Evolutionary conservation across 92 coral and sea anemone species (phyloP), one percentile per base, ranked within the genome.

Genomic region (Paragorgia papillata): DNA sequence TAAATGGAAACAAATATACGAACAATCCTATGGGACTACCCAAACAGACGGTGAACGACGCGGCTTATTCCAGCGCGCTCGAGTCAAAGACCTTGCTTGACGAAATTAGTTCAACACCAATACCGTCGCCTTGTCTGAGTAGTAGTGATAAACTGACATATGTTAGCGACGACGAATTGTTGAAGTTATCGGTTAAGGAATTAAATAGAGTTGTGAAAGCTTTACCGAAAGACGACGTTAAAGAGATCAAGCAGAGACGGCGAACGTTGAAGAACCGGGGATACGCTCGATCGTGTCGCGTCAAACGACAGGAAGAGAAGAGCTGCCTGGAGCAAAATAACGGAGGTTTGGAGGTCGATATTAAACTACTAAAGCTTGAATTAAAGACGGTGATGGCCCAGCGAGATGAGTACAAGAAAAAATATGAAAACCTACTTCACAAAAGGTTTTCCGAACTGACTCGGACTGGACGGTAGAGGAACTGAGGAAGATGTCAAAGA

Each of bases 261-360:
- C 43, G 97, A 50, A 86, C 94, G 46, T 58, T 94, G 50, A 94
- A 88, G 80, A 94, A 94, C 65, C 88, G 98, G 1, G 88, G 88
- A 0, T 94, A 94, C 39, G 98, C 98, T 0, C 79, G 83, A 7
- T 79, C 46, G 74, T 88, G 89, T 64, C 84, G 98, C 5, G 48
- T 73, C n/a, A 86, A 86, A 61, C 75, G 92, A 19, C 46, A 69
- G 2, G 61, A 46, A 40, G 82, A 81, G 57, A 86, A 86, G 32
- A 87, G 65, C 48, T 57, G 3, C 27, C 81, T 94, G 19, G 81
- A 76, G 44, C 21, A 9, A 3, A 62, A 61, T 43, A 87, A 91
- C 64, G 37, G 50, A 40, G 61, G 83, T 39, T 84, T 92, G 25
- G 76, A 68, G 34, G 33, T 39, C 57, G 82, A 84, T 29, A 60